phyloP scores from a whole-genome alignment of 37 sponge, comb jelly and placozoan genomes.

The Ephydatia muelleri region DNA sequence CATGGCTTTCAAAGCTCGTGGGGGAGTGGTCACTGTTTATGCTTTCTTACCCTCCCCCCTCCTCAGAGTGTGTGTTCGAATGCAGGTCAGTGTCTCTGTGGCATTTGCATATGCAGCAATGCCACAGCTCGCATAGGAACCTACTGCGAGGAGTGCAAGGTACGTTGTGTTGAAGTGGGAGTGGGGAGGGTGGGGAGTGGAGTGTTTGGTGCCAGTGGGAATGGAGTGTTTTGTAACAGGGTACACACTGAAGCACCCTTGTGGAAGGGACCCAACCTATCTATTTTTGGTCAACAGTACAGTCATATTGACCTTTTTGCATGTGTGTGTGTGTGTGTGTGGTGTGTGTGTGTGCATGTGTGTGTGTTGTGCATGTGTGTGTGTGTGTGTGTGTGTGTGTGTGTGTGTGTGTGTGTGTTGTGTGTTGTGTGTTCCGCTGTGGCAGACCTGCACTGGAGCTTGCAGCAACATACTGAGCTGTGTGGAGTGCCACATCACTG shows the following conservation, averaged over 20 bases:
- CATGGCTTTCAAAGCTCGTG: background rate
- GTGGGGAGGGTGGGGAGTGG: too few species aligned
- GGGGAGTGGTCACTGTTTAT: background rate
- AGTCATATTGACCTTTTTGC: background rate
- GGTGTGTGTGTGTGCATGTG: background rate
- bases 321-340: background rate
- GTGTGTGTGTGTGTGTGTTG: too few species aligned
- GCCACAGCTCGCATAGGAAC: constrained; percentile 20
- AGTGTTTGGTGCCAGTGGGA: too few species aligned
- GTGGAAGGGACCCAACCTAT: too few species aligned
- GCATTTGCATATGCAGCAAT: constrained; percentile 50
- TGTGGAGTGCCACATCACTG: background rate
- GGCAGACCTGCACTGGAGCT: background rate
- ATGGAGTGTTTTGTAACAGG: too few species aligned
- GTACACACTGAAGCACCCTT: too few species aligned
- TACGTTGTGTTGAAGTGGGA: too few species aligned
- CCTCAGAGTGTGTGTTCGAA: constrained; percentile 33
- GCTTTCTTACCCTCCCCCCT: background rate
- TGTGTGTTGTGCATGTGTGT: too few species aligned
- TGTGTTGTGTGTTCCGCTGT: too few species aligned
- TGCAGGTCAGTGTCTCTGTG: constrained; percentile 54
- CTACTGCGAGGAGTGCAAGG: constrained; percentile 61
- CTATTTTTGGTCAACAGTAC: background rate
- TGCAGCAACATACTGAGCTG: background rate
- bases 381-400: too few species aligned